phyloP scores from a whole-genome alignment of 2,113 vertebrate genomes.

The Platichthys stellatus region DNA sequence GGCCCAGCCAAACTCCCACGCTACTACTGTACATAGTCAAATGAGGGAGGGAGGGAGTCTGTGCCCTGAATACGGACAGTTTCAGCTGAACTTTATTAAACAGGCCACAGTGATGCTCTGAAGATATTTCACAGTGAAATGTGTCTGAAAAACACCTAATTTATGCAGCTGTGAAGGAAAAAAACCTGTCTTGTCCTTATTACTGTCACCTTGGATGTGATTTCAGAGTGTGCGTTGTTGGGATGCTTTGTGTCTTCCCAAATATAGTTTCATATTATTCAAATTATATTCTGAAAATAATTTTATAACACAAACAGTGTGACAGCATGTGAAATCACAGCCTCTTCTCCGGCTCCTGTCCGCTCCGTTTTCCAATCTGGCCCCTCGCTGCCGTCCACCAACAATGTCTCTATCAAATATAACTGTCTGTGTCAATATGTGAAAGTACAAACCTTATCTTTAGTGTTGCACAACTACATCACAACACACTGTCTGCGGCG shows the following conservation, averaged over 20 bases:
- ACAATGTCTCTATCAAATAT: background rate
- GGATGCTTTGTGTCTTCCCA: background rate
- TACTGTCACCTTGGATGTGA: slow-evolving; percentile 19
- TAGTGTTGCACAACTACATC: slow-evolving; percentile 5
- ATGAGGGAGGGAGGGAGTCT: slow-evolving; percentile 3
- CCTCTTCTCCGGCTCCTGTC: slow-evolving; percentile 21
- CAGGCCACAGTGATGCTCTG: slow-evolving; percentile 34
- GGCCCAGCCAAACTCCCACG: slow-evolving; percentile 65
- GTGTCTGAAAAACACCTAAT: background rate
- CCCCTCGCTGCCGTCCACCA: background rate
- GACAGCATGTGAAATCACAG: slow-evolving; percentile 19
- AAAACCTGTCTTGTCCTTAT: slow-evolving; percentile 1
- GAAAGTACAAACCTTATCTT: slow-evolving; percentile 22
- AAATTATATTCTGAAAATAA: background rate
- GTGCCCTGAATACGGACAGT: slow-evolving; percentile 32
- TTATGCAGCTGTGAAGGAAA: slow-evolving; percentile 15
- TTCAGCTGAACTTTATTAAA: slow-evolving; percentile 53
- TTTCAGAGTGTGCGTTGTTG: background rate
- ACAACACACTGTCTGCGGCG: background rate
- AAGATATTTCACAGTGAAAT: slow-evolving; percentile 19
- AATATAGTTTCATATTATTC: background rate
- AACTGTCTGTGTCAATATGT: background rate
- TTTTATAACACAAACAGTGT: slow-evolving; percentile 11
- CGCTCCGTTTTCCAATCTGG: slow-evolving; percentile 57
- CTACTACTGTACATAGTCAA: slow-evolving; percentile 53